Conservation (phyloP, 2,113 vertebrate species). For the Oryzias woworae region DNA sequence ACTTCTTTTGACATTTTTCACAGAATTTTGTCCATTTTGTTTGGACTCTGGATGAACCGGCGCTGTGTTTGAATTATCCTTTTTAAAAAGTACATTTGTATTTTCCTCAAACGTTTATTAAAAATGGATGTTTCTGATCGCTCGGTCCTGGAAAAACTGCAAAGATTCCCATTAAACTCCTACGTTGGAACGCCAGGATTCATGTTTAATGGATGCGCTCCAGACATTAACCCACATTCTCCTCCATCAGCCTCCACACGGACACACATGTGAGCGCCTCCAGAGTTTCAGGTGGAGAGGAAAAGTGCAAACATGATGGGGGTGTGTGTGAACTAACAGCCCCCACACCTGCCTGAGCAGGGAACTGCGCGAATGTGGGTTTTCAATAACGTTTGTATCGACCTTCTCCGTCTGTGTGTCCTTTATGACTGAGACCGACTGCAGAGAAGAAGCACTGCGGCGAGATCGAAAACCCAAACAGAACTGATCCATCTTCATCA, state of each 20-base stretch:
- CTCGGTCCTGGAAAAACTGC: background rate
- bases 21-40: no score
- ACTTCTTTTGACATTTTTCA: no score
- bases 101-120: no score
- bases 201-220: slow-evolving; percentile 65
- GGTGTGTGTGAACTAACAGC: slow-evolving; percentile 8
- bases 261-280: background rate
- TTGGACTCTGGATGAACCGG: no score
- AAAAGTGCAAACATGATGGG: no score
- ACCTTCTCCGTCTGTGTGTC: slow-evolving; percentile 73
- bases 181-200: slow-evolving; percentile 21
- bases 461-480: slow-evolving; percentile 56
- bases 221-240: slow-evolving; percentile 50
- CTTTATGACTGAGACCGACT: slow-evolving; percentile 53
- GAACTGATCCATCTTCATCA: slow-evolving; percentile 85
- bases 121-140: no score
- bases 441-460: slow-evolving; percentile 66
- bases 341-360: slow-evolving; percentile 38
- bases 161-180: slow-evolving; percentile 39
- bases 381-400: slow-evolving; percentile 76
- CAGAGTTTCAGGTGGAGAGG: slow-evolving; percentile 25
- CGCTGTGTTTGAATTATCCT: no score
- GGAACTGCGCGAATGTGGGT: slow-evolving; percentile 48
- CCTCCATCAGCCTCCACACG: slow-evolving; percentile 13
- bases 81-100: no score